These are phyloP conservation scores for Muscicapa adusta DNA, from an alignment of 2,113 vertebrate genomes.

Conservation along the genomic window DNA sequence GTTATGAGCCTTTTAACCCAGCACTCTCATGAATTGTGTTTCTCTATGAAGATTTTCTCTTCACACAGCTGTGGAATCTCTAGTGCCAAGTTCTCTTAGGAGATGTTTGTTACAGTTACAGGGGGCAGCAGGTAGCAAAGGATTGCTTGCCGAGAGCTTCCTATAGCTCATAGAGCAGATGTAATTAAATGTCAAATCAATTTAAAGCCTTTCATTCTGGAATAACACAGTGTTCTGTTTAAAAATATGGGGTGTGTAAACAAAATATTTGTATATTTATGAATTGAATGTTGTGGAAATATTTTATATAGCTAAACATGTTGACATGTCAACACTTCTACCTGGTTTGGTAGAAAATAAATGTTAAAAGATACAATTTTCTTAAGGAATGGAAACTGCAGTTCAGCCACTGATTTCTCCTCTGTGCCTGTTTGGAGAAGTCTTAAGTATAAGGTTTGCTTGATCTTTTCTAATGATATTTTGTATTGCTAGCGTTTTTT, in stretches of 20 bases:
- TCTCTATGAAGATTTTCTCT: neutral
- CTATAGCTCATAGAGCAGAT: neutral
- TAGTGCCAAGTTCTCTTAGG: neutral
- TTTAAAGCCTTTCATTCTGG: neutral
- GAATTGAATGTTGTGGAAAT: neutral
- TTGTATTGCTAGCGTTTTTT: neutral
- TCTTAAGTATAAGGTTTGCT: neutral
- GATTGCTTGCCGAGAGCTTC: neutral
- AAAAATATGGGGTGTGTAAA: neutral
- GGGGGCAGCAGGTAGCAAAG: neutral
- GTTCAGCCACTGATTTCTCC: neutral
- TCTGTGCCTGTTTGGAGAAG: neutral
- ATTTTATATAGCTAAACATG: neutral
- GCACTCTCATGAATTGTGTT: fast-evolving
- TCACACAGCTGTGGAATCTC: neutral
- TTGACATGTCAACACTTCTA: neutral
- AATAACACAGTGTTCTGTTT: neutral
- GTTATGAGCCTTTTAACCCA: neutral
- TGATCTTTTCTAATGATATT: neutral
- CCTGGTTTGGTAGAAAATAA: neutral
- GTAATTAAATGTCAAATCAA: slow-evolving; percentile 27
- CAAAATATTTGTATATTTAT: slow-evolving; percentile 33
- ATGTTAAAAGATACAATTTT: neutral
- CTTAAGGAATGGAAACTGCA: neutral
- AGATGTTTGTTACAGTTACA: neutral